Evolutionary conservation across 2,888 invertebrate genomes (phyloP).

Genomic region (Macrosiphum euphorbiae): DNA sequence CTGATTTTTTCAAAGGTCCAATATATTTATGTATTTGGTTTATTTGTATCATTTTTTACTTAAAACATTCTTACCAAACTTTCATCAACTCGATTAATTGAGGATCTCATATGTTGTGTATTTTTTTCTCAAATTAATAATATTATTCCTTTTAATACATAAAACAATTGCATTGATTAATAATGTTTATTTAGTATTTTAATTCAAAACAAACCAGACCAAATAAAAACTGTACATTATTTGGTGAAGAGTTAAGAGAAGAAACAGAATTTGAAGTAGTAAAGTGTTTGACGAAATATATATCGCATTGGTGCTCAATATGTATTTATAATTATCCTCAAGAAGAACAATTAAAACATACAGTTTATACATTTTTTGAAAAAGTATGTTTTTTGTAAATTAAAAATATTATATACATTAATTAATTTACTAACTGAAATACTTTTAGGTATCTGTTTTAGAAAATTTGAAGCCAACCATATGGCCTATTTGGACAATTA

Average conservation of each 20-base stretch:
- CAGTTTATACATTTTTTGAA: slow-evolving; percentile 56
- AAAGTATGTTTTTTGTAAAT: slow-evolving; percentile 23
- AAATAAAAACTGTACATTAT: slow-evolving; percentile 20
- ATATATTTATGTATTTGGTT: not conserved
- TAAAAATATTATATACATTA: not conserved
- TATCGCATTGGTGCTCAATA: slow-evolving; percentile 58
- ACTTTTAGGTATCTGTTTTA: slow-evolving; percentile 52
- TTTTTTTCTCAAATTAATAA: not conserved
- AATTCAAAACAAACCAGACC: slow-evolving; percentile 43
- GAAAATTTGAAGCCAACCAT: slow-evolving; percentile 43
- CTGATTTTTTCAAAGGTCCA: not conserved
- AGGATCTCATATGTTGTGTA: not conserved
- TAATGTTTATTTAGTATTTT: slow-evolving; percentile 44
- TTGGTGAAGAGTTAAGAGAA: slow-evolving; percentile 50
- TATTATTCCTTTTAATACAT: not conserved
- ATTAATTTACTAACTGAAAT: not conserved
- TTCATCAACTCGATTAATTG: not conserved
- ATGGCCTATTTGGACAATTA: slow-evolving; percentile 55
- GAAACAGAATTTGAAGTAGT: slow-evolving; percentile 52
- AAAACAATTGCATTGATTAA: not conserved
- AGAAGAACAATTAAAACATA: slow-evolving; percentile 52
- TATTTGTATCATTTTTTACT: not conserved
- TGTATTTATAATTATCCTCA: slow-evolving; percentile 58
- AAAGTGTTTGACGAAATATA: slow-evolving; percentile 49
- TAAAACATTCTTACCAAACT: not conserved